Evolutionary conservation across 2,797 vertebrate genomes (phyloP).

Genomic region (Malurus splendens): DNA sequence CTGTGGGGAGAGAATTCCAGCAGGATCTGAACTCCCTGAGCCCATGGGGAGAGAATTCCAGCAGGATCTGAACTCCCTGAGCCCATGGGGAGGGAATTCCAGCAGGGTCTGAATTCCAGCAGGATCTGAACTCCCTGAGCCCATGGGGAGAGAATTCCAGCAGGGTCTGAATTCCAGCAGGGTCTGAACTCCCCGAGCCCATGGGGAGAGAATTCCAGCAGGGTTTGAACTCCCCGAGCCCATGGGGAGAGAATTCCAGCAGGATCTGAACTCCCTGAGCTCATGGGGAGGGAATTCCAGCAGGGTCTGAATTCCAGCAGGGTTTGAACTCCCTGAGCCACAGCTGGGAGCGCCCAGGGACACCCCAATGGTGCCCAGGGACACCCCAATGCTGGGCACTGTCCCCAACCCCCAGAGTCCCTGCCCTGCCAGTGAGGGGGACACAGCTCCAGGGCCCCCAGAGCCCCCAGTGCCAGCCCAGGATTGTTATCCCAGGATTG

Average conservation of each 20-base stretch:
- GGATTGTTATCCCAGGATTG: neutral
- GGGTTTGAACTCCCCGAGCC: no score
- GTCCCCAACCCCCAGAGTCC: neutral
- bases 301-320: neutral
- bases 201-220: no score
- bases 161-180: no score
- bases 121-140: no score
- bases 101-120: no score
- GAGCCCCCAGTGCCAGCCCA: neutral
- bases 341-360: neutral
- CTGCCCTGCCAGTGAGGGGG: neutral
- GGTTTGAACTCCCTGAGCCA: fast-evolving
- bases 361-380: fast-evolving
- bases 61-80: neutral
- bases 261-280: no score
- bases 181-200: no score
- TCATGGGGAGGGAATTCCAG: no score
- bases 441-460: fast-evolving
- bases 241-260: no score
- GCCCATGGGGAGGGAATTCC: neutral
- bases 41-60: neutral
- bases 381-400: fast-evolving
- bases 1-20: neutral
- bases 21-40: no score
- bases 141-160: no score